These are phyloP conservation scores for Fopius arisanus DNA, from an alignment of 1,140 invertebrate species.

Conservation along the genomic window DNA sequence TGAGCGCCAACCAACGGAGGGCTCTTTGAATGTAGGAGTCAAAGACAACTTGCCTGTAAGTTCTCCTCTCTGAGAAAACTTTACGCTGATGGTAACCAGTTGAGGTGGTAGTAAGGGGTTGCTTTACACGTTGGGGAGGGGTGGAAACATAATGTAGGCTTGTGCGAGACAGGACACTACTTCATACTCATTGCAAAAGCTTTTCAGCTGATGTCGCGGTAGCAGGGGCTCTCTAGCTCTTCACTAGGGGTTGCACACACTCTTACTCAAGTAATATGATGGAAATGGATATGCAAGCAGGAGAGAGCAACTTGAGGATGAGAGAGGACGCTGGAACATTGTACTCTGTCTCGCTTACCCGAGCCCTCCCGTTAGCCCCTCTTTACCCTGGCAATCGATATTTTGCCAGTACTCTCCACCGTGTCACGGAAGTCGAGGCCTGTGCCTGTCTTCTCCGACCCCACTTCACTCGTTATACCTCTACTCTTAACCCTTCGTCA, in stretches of 20 bases:
- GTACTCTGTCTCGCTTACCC: background rate
- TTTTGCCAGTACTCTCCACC: constrained; percentile 14
- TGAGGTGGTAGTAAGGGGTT: background rate
- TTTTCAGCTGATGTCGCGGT: background rate
- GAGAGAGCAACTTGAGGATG: constrained; percentile 3
- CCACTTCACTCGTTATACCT: background rate
- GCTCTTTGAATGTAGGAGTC: constrained; percentile 31
- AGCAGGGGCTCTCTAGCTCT: background rate
- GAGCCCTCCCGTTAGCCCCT: background rate
- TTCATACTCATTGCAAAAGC: background rate
- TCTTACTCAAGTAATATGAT: background rate
- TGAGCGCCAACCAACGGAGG: constrained; percentile 22
- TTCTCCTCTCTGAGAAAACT: background rate
- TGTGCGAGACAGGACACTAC: background rate
- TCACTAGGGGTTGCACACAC: background rate
- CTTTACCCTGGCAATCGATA: constrained; percentile 21
- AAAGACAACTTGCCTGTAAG: constrained; percentile 34
- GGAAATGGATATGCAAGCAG: constrained; percentile 9
- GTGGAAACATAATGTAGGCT: background rate
- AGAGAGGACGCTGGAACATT: constrained; percentile 9
- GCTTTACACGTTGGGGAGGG: background rate
- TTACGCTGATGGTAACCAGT: background rate
- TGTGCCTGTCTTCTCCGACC: constrained; percentile 3
- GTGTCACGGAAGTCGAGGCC: constrained; percentile 24
- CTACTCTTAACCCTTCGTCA: constrained; percentile 29